Evolutionary conservation across 2,888 invertebrate genomes (phyloP), one percentile per base, ranked within the genome.

Genomic region (Polylopha cassiicola): DNA sequence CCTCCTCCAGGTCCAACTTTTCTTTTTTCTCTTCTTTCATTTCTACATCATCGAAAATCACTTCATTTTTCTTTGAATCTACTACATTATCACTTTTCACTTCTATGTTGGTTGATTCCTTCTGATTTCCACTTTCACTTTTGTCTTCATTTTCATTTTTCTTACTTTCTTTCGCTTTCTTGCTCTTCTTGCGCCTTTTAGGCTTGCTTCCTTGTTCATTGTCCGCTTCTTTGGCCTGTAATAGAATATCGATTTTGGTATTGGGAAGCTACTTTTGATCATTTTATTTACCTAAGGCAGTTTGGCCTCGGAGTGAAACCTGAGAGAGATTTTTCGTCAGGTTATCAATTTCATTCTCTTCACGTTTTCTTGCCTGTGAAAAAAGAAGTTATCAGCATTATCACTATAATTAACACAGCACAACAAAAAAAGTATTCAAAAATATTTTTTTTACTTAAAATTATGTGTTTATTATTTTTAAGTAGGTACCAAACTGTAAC

Each of bases 1-100:
- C 91, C 66, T 91, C 90, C 78, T 91, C 91, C 30, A 87, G 61
- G 50, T 73, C 76, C 44, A 58, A 58, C 26, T 50, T 9, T 24
- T 37, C 28, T 13, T 17, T 16, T 32, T 10, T 41, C 10, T 41
- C 24, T 22, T n/a, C n/a, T n/a, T n/a, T n/a, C n/a, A n/a, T n/a
- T n/a, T n/a, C n/a, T n/a, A n/a, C n/a, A n/a, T n/a, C n/a, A n/a
- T n/a, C n/a, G n/a, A n/a, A n/a, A n/a, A n/a, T n/a, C n/a, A n/a
- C n/a, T n/a, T 4, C 3, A 2, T 21, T 7, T 24, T 34, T 20
- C 18, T 28, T 18, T 8, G 14, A 14, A 20, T 32, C 11, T 13
- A 6, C 22, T 14, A 10, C 24, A 28, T 17, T 17, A 17, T 36
- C 33, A 15, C 31, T 4, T 15, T 26, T 15, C 2, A 21, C 7